These are phyloP conservation scores for Alcis repandata DNA, from an alignment of 2,888 invertebrate species.

Conservation along the genomic window DNA sequence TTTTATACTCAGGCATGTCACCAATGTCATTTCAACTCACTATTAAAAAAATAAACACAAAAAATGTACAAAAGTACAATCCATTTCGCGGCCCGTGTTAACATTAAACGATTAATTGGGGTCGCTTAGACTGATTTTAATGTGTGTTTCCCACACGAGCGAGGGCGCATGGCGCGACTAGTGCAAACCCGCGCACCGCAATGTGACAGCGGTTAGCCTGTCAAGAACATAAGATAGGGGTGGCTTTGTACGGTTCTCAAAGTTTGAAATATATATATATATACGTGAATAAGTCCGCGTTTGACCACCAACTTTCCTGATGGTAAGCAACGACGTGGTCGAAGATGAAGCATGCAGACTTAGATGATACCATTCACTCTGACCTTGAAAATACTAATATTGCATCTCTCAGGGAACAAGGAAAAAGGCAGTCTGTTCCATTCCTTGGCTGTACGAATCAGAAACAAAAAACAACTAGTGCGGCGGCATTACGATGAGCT, in stretches of 20 bases:
- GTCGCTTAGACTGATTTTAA: slow-evolving; percentile 75
- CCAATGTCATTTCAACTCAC: no score
- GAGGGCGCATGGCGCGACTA: slow-evolving; percentile 43
- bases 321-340: background rate
- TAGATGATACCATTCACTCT: no score
- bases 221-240: slow-evolving; percentile 54
- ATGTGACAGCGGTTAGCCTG: slow-evolving; percentile 59
- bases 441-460: no score
- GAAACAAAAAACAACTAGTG: no score
- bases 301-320: background rate
- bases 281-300: no score
- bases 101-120: slow-evolving; percentile 67
- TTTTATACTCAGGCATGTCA: no score
- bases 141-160: slow-evolving; percentile 83
- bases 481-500: background rate
- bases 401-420: no score
- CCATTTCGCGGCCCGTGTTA: background rate
- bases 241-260: slow-evolving; percentile 52
- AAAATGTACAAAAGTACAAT: no score
- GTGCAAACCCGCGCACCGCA: slow-evolving; percentile 50
- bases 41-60: no score
- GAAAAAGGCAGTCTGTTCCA: no score
- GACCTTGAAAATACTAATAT: no score
- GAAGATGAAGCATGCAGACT: no score
- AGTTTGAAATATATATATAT: slow-evolving; percentile 39